Evolutionary conservation across 1,140 invertebrate species (phyloP), one percentile per base, ranked within the genome.

Genomic region (Cyclargus thomasi): DNA sequence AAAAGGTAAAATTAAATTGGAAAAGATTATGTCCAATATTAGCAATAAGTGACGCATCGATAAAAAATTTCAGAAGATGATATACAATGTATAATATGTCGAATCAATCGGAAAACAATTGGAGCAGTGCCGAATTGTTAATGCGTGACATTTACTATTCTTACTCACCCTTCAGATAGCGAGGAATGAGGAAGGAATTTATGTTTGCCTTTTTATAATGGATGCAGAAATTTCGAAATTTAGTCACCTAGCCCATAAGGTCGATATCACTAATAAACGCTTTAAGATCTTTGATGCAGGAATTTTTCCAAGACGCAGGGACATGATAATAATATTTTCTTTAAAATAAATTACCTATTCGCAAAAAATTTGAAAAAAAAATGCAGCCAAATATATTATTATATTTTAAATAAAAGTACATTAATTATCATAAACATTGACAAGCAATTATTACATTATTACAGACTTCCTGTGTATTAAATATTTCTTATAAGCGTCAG

Each of bases 101-200:
- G 53, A 53, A 36, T 47, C 16, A 21, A 53, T 23, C 36, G 63
- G 47, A 22, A 53, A 22, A 39, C 14, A 17, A 59, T 66, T 66
- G 53, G 65, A 59, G 29, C 53, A 35, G 57, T 59, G 53, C 65
- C 21, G 17, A 62, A 59, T 59, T 59, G 35, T 47, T 36, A 59
- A 55, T 55, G 65, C 23, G 23, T 29, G 23, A 29, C 23, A 29
- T 29, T 29, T 5, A 29, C 29, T 2, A 29, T 2, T 29, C 29
- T 3, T 8, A 29, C 29, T 29, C 29, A 65, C 53, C 17, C 22
- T 55, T 18, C 18, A 55, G 53, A 0, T n/a, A 55, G 53, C 17
- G 47, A 14, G 47, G 53, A 59, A 59, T 17, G 55, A n/a, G 55
- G 55, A 59, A 59, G 55, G 53, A 17, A 17, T 55, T 17, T 59